These are phyloP conservation scores for Leptosomus discolor DNA, from an alignment of 2,113 vertebrate genomes.

Conservation along the genomic window DNA sequence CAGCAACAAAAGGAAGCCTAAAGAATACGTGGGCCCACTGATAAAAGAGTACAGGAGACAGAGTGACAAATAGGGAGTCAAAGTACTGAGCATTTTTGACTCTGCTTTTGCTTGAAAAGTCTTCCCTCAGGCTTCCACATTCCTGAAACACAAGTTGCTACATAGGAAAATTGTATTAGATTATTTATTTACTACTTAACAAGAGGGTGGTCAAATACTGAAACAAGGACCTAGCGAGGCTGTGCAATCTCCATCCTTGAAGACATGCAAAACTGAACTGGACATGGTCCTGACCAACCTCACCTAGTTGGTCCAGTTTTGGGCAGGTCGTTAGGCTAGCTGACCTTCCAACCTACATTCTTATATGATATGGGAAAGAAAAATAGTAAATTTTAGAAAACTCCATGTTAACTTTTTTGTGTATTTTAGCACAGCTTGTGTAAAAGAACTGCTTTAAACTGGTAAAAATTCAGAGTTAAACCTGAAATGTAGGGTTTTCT, in stretches of 20 bases:
- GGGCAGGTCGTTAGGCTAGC: background rate
- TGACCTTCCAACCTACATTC: background rate
- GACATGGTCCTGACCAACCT: background rate
- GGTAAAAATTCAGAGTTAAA: background rate
- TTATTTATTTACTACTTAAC: background rate
- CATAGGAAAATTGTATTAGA: background rate
- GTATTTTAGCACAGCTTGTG: background rate
- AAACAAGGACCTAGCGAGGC: background rate
- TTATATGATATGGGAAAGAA: background rate
- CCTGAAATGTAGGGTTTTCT: background rate
- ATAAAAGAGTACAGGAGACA: background rate
- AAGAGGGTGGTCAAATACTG: background rate
- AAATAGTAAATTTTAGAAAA: background rate
- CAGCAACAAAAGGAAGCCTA: background rate
- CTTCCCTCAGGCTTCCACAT: background rate
- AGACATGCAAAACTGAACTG: background rate
- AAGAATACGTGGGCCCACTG: background rate
- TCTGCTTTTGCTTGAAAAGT: background rate
- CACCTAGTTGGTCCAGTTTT: background rate
- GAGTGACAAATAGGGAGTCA: background rate
- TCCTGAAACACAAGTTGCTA: background rate
- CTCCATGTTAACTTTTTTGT: accelerated
- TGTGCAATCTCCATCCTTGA: background rate
- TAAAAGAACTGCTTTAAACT: background rate
- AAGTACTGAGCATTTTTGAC: background rate